Percentiles rank a stretch among this genome's conserved stretches.
phyloP scores from a whole-genome alignment of 2,888 invertebrate genomes.

The Agrochola lychnidis region DNA sequence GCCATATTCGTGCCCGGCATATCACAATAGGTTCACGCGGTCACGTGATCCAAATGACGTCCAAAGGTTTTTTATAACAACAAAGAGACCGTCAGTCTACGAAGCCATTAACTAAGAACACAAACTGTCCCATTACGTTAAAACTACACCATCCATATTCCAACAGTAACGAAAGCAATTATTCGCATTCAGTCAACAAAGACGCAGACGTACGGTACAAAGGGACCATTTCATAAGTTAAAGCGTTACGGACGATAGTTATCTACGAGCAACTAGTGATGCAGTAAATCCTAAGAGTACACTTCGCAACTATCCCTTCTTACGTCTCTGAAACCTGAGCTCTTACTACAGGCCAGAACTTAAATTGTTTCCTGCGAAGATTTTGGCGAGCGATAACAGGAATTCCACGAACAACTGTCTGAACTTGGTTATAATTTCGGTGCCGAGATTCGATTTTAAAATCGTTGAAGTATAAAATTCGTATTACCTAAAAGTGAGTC shows the following conservation, averaged over 20 bases:
- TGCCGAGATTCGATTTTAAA: constrained; percentile 64
- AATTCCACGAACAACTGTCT: constrained; percentile 62
- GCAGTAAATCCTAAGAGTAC: constrained; percentile 86
- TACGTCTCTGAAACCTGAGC: constrained; percentile 75
- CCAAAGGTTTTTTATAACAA: constrained; percentile 76
- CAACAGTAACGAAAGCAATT: constrained; percentile 83
- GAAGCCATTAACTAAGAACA: constrained; percentile 85
- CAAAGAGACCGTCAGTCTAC: constrained; percentile 76
- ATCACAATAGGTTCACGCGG: constrained; percentile 45
- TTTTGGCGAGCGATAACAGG: constrained; percentile 68
- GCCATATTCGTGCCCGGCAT: constrained; percentile 42
- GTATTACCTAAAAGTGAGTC: constrained; percentile 57
- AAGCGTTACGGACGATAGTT: constrained; percentile 84
- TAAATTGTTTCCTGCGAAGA: constrained; percentile 75
- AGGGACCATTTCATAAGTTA: constrained; percentile 87
- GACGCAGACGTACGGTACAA: constrained; percentile 78
- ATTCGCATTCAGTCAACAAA: constrained; percentile 85
- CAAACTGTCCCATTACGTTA: constrained; percentile 84
- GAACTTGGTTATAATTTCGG: constrained; percentile 63
- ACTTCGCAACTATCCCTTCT: constrained; percentile 82
- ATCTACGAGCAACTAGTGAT: constrained; percentile 87
- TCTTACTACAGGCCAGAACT: constrained; percentile 75
- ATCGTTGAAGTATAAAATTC: constrained; percentile 64
- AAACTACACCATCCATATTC: constrained; percentile 83
- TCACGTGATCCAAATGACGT: constrained; percentile 68